Conservation (phyloP, 2,797 vertebrate genomes). For the Gouania willdenowi region DNA sequence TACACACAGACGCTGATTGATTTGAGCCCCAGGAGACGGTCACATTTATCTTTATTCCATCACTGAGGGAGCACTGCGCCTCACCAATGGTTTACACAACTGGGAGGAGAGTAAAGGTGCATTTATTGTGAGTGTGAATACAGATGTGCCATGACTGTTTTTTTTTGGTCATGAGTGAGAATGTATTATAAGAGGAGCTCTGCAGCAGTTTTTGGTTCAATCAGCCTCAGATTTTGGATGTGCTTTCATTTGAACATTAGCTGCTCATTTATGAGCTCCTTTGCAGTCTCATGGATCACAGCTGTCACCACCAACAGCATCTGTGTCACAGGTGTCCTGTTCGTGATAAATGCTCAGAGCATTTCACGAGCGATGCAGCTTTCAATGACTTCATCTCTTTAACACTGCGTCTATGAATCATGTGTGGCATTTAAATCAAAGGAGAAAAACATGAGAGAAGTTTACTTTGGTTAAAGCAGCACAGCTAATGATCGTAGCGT, state of each 20-base stretch:
- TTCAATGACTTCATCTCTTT: slow-evolving; percentile 68
- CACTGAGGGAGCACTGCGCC: slow-evolving; percentile 44
- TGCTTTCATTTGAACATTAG: slow-evolving; percentile 37
- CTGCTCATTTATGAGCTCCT: slow-evolving; percentile 37
- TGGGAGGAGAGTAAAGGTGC: neutral
- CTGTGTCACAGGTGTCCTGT: slow-evolving; percentile 61
- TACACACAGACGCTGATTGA: slow-evolving; percentile 83
- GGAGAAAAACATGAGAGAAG: slow-evolving; percentile 28
- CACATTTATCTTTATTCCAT: slow-evolving; percentile 81
- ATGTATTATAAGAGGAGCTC: too few species aligned
- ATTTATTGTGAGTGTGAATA: neutral
- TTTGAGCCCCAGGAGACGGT: slow-evolving; percentile 65
- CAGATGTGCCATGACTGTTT: slow-evolving; percentile 14
- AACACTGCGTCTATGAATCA: slow-evolving; percentile 42
- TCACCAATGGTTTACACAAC: neutral
- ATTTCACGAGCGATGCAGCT: slow-evolving; percentile 40
- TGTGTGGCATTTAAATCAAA: slow-evolving; percentile 25
- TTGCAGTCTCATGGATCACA: slow-evolving; percentile 44
- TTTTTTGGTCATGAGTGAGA: too few species aligned
- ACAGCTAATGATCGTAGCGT: too few species aligned
- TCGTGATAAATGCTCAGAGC: slow-evolving; percentile 44
- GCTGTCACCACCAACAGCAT: slow-evolving; percentile 39
- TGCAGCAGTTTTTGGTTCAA: too few species aligned
- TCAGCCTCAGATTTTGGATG: too few species aligned
- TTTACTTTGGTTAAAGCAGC: slow-evolving; percentile 15